Conservation (phyloP, 2,888 invertebrate genomes). For the Bellardia pandia region DNA sequence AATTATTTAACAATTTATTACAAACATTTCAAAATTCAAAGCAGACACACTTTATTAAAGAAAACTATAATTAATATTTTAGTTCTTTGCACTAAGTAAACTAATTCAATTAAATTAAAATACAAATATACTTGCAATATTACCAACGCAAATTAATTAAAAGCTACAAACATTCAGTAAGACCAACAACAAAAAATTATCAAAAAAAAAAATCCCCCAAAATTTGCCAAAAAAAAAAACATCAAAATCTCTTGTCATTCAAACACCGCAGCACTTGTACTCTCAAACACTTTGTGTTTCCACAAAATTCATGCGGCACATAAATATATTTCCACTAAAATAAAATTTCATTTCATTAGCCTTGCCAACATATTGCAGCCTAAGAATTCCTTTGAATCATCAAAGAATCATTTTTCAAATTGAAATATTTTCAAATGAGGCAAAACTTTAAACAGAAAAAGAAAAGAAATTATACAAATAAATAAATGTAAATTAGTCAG, state of each 20-base stretch:
- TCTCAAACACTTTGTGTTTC: not conserved
- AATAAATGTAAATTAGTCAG: conserved; percentile 69
- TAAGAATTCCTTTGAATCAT: conserved; percentile 64
- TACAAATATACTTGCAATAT: not conserved
- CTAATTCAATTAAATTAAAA: not conserved
- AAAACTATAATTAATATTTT: not conserved
- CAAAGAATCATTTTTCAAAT: conserved; percentile 66
- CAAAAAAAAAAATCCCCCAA: not conserved
- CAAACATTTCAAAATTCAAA: not conserved
- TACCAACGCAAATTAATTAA: not conserved
- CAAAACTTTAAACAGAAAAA: conserved; percentile 4
- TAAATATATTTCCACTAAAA: not conserved
- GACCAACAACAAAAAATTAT: not conserved
- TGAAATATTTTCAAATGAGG: not conserved
- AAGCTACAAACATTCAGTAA: not conserved
- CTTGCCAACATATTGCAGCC: not conserved
- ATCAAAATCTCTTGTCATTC: not conserved
- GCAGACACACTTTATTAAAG: not conserved
- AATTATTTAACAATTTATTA: not conserved
- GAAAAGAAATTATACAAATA: not conserved
- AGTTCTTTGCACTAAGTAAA: conserved; percentile 2
- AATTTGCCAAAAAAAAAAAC: conserved; percentile 5
- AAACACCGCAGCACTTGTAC: too few species aligned
- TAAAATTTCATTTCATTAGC: not conserved
- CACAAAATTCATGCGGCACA: not conserved